phyloP scores from a whole-genome alignment of 2,888 invertebrate genomes.

The Synergus umbraculus region DNA sequence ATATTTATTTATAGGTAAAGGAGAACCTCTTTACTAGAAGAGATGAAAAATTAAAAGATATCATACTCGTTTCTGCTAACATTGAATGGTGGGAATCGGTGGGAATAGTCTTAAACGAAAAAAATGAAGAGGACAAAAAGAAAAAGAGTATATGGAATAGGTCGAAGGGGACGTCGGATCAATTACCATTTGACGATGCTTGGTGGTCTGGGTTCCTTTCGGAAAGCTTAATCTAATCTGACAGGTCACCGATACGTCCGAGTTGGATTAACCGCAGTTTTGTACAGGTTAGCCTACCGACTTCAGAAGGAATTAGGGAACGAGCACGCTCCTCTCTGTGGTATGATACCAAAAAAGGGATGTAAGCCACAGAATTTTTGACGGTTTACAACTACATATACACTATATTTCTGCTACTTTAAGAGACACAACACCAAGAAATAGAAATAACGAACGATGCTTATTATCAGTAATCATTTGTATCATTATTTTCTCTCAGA shows the following conservation, averaged over 20 bases:
- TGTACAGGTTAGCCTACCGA: conserved; percentile 70
- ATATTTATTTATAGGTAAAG: too few species aligned
- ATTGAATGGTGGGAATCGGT: not conserved
- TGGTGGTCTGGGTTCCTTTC: conserved; percentile 66
- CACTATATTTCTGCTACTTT: not conserved
- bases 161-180: conserved; percentile 58
- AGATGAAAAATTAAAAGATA: too few species aligned
- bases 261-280: conserved; percentile 68
- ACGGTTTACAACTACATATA: not conserved
- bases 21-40: too few species aligned
- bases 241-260: conserved; percentile 69
- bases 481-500: not conserved
- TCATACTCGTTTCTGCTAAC: not conserved
- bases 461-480: not conserved
- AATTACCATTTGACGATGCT: conserved; percentile 64
- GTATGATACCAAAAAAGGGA: conserved; percentile 14
- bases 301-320: conserved; percentile 49
- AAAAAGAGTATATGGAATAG: conserved; percentile 38
- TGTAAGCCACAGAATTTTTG: conserved; percentile 23
- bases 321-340: conserved; percentile 18
- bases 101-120: not conserved
- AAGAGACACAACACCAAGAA: not conserved
- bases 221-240: conserved; percentile 69
- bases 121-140: conserved; percentile 26
- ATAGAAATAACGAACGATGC: too few species aligned